Base-by-base conservation (phyloP, 2,113 vertebrate genomes). In the Brachypteracias leptosomus region DNA sequence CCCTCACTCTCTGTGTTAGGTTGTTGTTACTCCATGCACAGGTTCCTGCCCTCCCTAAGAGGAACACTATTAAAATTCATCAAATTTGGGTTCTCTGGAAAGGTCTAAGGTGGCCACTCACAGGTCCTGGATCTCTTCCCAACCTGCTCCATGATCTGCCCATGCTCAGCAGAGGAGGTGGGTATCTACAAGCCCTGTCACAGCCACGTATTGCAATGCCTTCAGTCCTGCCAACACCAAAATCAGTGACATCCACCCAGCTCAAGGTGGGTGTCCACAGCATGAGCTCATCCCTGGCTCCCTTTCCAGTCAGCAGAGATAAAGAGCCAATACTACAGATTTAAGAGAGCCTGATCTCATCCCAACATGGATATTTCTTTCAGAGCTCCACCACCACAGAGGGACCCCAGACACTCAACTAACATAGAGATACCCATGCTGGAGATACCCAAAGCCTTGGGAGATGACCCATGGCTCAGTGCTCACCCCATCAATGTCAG, bases 1-100 rank as follows among this genome's bases (percentile, higher is more conserved):
- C 54, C 65, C 58, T 1, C 2, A 0, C 13, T 87, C 47, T 58
- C 33, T 1, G 0, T 12, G 20, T 18, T 14, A 33, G 51, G 72
- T 63, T 59, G 52, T 44, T 76, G 65, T n/a, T 38, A 19, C 16
- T 78, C 24, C 13, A 13, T 10, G 18, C 22, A 14, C 17, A 13
- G 29, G 6, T 81, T 40, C 16, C 49, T 88, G 58, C 21, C 33
- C 24, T 92, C n/a, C 22, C 25, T 51, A 38, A 33, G 49, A 88
- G 18, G 18, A 80, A 14, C 28, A 15, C 12, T 33, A 1, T 42
- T n/a, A 49, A 70, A 81, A 13, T 49, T 19, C 31, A 42, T 35
- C 44, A 49, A 46, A 55, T 1, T 35, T 9, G 7, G 9, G 2
- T 4, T 19, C 35, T 71, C 38, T 91, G 52, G 35, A 63, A 87